Conservation (phyloP, 2,888 invertebrate genomes). For the Protonemura montana region DNA sequence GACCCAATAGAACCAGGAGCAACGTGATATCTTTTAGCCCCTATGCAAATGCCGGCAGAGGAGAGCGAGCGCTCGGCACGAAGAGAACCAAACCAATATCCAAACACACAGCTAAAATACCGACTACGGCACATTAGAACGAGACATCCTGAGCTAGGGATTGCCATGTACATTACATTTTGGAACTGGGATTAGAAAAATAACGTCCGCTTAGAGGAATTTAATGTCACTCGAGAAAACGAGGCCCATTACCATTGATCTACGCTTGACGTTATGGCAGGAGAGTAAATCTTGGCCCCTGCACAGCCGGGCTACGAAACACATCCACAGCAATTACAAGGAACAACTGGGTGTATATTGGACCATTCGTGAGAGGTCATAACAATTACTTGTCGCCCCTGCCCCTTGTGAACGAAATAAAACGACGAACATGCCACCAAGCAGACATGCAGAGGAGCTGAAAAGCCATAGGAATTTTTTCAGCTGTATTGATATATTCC, state of each 20-base stretch:
- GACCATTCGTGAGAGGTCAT: slow-evolving; percentile 23
- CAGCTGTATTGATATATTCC: background rate
- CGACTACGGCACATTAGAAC: slow-evolving; percentile 13
- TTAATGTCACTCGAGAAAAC: slow-evolving; percentile 44
- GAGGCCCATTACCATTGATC: slow-evolving; percentile 47
- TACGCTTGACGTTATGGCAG: slow-evolving; percentile 39
- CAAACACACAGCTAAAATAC: background rate
- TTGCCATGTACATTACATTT: background rate
- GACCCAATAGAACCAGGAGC: background rate
- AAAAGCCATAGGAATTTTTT: background rate
- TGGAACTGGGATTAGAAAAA: slow-evolving; percentile 45
- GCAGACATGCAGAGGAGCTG: background rate
- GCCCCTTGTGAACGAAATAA: background rate
- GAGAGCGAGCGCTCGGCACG: slow-evolving; percentile 41
- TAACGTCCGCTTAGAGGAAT: slow-evolving; percentile 47
- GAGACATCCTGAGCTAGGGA: background rate
- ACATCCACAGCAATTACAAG: slow-evolving; percentile 13
- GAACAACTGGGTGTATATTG: slow-evolving; percentile 7
- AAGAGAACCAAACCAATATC: slow-evolving; percentile 20
- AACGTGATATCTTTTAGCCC: slow-evolving; percentile 17
- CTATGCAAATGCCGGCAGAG: slow-evolving; percentile 43
- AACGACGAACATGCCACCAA: background rate
- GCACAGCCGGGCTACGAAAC: background rate
- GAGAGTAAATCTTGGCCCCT: background rate
- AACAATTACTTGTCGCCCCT: slow-evolving; percentile 16